These are phyloP conservation scores for Tubulanus polymorphus DNA, from an alignment of 2,888 invertebrate species.

Conservation along the genomic window DNA sequence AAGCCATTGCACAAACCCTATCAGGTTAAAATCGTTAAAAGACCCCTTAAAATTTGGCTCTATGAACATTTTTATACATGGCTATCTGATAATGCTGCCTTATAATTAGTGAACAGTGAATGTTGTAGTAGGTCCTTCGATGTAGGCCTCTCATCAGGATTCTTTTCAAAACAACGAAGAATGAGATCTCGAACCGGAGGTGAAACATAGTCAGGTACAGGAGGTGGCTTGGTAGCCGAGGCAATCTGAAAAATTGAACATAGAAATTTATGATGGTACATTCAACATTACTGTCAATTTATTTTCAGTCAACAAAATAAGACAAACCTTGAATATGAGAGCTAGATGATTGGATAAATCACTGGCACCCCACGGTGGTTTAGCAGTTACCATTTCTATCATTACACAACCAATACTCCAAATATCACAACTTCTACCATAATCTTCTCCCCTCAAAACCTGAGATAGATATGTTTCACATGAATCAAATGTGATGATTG, in stretches of 20 bases:
- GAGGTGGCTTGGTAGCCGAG: constrained; percentile 51
- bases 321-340: constrained; percentile 54
- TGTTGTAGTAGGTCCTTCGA: constrained; percentile 52
- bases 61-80: too few species aligned
- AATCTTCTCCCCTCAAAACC: constrained; percentile 55
- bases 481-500: not conserved
- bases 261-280: too few species aligned
- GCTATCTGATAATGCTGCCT: constrained; percentile 11
- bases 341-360: constrained; percentile 55
- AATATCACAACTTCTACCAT: constrained; percentile 56
- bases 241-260: constrained; percentile 49
- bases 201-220: constrained; percentile 52
- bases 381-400: constrained; percentile 56
- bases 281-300: too few species aligned
- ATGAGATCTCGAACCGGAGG: constrained; percentile 49
- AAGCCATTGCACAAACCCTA: too few species aligned
- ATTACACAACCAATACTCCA: constrained; percentile 57
- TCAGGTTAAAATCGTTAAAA: too few species aligned
- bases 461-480: constrained; percentile 18
- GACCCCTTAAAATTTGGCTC: too few species aligned
- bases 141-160: constrained; percentile 49
- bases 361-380: constrained; percentile 55
- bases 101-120: constrained; percentile 46
- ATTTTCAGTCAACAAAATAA: too few species aligned
- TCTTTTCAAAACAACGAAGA: constrained; percentile 52